Evolutionary conservation across 2,888 invertebrate genomes (phyloP), one percentile per base, ranked within the genome.

Genomic region (Silvanus unidentatus): DNA sequence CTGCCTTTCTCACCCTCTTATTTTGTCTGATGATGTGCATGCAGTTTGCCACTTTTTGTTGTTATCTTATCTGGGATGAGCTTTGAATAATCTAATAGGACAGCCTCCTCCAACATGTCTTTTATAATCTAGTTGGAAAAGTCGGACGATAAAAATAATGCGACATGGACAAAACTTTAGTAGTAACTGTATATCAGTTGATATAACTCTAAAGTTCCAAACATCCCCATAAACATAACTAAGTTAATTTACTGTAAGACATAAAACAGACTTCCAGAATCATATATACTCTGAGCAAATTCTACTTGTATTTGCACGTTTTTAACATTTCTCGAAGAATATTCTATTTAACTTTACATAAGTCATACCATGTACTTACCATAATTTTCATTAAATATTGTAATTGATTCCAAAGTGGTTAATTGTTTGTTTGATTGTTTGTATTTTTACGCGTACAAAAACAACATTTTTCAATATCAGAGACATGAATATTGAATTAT

Each of bases 171-270:
- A 52, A 59, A 60, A 61, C 53, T 61, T 59, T 52, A 52, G 56
- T 53, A 59, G 55, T 60, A 57, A 57, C 57, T 48, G 55, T 60
- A 60, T 59, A 61, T 60, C 58, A 59, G 57, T 53, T 53, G 57
- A 58, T 54, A 59, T 58, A 60, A 63, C 62, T 63, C 62, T 59
- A 59, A 60, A 63, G 55, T 63, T 62, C 60, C 60, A 62, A 64
- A 65, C 64, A 62, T 60, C 61, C 60, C 62, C 57, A 65, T 64
- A 64, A 65, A 65, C 63, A 64, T 64, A 63, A 65, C 64, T 63
- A 62, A 64, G 59, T 65, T 65, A 65, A 65, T 65, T 65, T 65
- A 64, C 58, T 60, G 63, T 57, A 54, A 62, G 63, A 58, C 62
- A 62, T 65, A 65, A 65, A 65, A 57, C 54, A 52, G 55, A 57